Evolutionary conservation across 2,797 vertebrate species (phyloP).

Genomic region (Melanotaenia pygmaea): DNA sequence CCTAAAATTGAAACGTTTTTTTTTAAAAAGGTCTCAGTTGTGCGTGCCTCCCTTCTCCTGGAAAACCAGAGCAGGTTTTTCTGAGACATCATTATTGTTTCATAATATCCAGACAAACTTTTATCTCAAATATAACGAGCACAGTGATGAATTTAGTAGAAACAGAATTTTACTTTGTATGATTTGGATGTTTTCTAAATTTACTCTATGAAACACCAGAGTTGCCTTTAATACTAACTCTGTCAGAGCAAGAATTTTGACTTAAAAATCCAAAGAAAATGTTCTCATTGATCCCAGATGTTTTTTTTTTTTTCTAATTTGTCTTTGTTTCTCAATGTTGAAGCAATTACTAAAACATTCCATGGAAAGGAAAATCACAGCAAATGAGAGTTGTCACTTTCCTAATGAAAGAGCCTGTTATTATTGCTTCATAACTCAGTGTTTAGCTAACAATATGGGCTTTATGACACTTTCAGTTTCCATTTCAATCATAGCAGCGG

Average conservation of each 20-base stretch:
- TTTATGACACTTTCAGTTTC: conserved; percentile 72
- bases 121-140: background rate
- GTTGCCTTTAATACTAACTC: conserved; percentile 21
- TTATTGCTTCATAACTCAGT: conserved; percentile 66
- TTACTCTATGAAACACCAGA: background rate
- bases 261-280: conserved; percentile 53
- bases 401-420: conserved; percentile 72
- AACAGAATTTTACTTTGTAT: background rate
- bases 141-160: background rate
- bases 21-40: too few species aligned
- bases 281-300: conserved; percentile 68
- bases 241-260: conserved; percentile 44
- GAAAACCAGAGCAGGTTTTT: too few species aligned
- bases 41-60: too few species aligned
- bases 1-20: too few species aligned
- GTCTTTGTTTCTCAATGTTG: conserved; percentile 54
- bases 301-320: conserved; percentile 19
- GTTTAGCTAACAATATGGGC: conserved; percentile 66
- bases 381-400: conserved; percentile 65
- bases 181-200: background rate
- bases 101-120: background rate
- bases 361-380: conserved; percentile 57
- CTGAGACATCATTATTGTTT: conserved; percentile 11
- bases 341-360: conserved; percentile 70
- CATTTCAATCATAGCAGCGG: conserved; percentile 61